Evolutionary conservation across 2,113 vertebrate genomes (phyloP), one percentile per base, ranked within the genome.

Genomic region (Hymenochirus boettgeri): DNA sequence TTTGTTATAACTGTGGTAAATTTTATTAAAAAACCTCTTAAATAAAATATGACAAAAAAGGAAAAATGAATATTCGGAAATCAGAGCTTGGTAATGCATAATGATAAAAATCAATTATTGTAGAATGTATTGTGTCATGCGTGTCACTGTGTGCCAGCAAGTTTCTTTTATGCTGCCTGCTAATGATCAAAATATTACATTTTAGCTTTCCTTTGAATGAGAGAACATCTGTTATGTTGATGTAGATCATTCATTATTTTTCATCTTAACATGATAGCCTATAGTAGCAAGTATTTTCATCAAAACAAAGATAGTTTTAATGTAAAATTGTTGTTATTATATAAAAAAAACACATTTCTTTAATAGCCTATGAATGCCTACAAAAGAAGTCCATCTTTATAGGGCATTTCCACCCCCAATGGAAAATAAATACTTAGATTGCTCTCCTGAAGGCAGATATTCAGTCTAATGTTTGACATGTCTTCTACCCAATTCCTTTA

Each of bases 131-230:
- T 42, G 39, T 42, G 39, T 18, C 17, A n/a, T 42, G n/a, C n/a
- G n/a, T n/a, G 17, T 42, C 39, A 42, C 39, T 42, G 15, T 15
- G 17, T n/a, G 11, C 5, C 39, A 42, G 17, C n/a, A n/a, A 4
- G 1, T 2, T 42, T n/a, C 39, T 42, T 42, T 42, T n/a, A 42
- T 42, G 5, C 39, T 42, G 39, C 17, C 39, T 42, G 17, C 13
- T 42, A 42, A 42, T 42, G 39, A 42, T 42, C 13, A n/a, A 17
- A 42, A 42, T 42, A n/a, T 42, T 42, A n/a, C 39, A 42, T 42
- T 42, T 13, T n/a, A 15, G 15, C n/a, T 42, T 3, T 42, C 39
- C 39, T n/a, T n/a, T 42, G 12, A 42, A 8, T n/a, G 39, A 42
- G 13, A n/a, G 39, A 42, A 15, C 39, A 42, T 42, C 39, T 42